Base-by-base conservation (phyloP, 1,140 invertebrate genomes). In the Drosophila parvula region DNA sequence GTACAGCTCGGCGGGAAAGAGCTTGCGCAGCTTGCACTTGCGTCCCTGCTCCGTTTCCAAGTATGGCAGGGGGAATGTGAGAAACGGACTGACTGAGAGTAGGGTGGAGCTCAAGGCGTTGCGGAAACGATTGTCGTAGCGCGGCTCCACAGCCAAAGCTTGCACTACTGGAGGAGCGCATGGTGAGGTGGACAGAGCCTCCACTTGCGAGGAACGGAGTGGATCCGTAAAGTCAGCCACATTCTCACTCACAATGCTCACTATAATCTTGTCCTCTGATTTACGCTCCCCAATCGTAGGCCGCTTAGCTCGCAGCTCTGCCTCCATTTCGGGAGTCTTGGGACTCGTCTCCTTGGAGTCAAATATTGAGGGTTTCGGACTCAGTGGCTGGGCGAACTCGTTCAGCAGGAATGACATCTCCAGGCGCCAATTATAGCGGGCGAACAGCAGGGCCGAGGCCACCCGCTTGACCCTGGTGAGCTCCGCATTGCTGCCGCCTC, bases 341-440 rank as follows among this genome's bases (percentile, higher is more conserved):
- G 81, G 91, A 61, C 92, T 92, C 12, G 74, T 59, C 45, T 92
- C 91, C 45, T 91, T 93, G 7, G 89, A 91, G 58, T 92, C 91
- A n/a, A 91, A 91, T 5, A 84, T 81, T 11, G 79, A 90, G 47
- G 78, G 75, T 32, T 91, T 92, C 62, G 59, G 91, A 22, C 70
- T 90, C 11, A 93, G 90, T 0, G 93, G 93, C 71, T 92, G 89
- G 0, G 93, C 93, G 69, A 93, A 94, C 70, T 93, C 93, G 64
- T 94, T 97, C 92, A 97, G 95, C 27, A 99, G 93, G 92, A 98
- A 99, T 0, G 97, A 96, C 80, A 96, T 96, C 93, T 99, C 98
- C 5, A 99, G 92, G 60, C 96, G 94, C 95, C 97, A 97, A 76
- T 98, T 98, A 89, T 99, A 99, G 40, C 95, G 94, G 0, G 97